Percentiles rank a stretch among this genome's conserved stretches.
These are phyloP conservation scores for Amblyopsis hoosieri DNA, from an alignment of 2,797 vertebrate species.

Conservation along the genomic window DNA sequence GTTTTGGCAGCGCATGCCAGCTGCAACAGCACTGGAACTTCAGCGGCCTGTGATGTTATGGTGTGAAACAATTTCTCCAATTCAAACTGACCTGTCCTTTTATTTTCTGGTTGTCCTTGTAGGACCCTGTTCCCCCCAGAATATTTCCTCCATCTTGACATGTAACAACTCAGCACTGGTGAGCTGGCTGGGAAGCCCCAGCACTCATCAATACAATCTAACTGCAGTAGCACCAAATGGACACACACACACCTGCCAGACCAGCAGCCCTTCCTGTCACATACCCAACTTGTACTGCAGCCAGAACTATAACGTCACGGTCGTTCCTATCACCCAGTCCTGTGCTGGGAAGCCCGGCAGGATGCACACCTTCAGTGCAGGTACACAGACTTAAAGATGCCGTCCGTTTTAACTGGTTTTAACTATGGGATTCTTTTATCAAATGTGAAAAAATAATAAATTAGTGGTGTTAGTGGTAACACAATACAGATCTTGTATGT, in stretches of 20 bases:
- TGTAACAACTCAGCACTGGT: slow-evolving; percentile 70
- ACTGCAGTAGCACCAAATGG: slow-evolving; percentile 42
- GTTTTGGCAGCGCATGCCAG: too few relatives aligned
- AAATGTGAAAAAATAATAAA: too few relatives aligned
- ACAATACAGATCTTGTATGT: too few relatives aligned
- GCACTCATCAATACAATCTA: slow-evolving; percentile 59
- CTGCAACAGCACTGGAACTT: too few relatives aligned
- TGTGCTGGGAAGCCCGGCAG: slow-evolving; percentile 62
- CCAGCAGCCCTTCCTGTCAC: slow-evolving; percentile 57
- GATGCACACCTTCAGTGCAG: slow-evolving; percentile 60
- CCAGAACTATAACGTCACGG: slow-evolving; percentile 64
- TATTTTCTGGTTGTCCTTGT: slow-evolving; percentile 45
- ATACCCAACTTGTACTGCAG: slow-evolving; percentile 31
- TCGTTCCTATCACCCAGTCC: slow-evolving; percentile 60
- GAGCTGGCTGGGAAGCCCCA: slow-evolving; percentile 63
- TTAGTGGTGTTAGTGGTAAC: too few relatives aligned
- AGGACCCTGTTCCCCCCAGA: slow-evolving; percentile 67
- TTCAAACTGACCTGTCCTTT: neutral
- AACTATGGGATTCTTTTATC: too few relatives aligned
- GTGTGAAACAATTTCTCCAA: neutral
- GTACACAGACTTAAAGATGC: slow-evolving; percentile 36
- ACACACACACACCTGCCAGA: slow-evolving; percentile 48
- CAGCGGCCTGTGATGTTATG: too few relatives aligned
- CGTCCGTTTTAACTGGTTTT: too few relatives aligned
- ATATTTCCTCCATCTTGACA: slow-evolving; percentile 56